These are phyloP conservation scores for Psittacula echo DNA, from an alignment of 2,797 vertebrate genomes.

Conservation along the genomic window DNA sequence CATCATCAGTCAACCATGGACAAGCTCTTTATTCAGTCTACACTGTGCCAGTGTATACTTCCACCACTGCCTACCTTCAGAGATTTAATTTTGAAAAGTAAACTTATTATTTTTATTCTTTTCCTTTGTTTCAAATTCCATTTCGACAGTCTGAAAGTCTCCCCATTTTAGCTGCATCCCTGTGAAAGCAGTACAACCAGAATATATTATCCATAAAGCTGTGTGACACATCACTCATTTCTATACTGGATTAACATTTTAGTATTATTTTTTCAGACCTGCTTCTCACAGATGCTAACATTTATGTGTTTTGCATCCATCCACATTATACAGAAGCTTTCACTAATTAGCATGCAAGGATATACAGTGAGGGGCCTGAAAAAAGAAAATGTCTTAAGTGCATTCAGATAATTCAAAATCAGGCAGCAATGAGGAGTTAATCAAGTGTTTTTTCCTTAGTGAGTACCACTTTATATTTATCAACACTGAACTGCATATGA, in stretches of 20 bases:
- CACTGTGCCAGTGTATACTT: background rate
- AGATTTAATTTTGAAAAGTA: background rate
- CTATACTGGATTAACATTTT: background rate
- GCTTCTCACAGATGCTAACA: background rate
- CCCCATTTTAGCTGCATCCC: background rate
- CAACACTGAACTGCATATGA: background rate
- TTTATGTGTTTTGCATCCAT: slow-evolving; percentile 7
- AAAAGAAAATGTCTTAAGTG: background rate
- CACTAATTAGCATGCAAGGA: slow-evolving; percentile 17
- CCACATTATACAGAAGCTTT: slow-evolving; percentile 2
- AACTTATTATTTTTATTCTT: background rate
- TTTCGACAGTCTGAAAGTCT: background rate
- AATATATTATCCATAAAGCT: background rate
- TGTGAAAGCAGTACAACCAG: background rate
- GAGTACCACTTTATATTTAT: slow-evolving; percentile 13
- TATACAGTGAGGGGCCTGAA: background rate
- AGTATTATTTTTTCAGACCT: background rate
- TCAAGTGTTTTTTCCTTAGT: background rate
- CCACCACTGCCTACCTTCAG: background rate
- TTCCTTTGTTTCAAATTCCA: background rate
- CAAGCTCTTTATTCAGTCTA: background rate
- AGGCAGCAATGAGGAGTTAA: slow-evolving; percentile 7
- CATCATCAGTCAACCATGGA: background rate
- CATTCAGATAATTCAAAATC: slow-evolving; percentile 37
- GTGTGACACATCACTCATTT: background rate